Conservation (phyloP, 23 tunicate species). For the Styela clava region DNA sequence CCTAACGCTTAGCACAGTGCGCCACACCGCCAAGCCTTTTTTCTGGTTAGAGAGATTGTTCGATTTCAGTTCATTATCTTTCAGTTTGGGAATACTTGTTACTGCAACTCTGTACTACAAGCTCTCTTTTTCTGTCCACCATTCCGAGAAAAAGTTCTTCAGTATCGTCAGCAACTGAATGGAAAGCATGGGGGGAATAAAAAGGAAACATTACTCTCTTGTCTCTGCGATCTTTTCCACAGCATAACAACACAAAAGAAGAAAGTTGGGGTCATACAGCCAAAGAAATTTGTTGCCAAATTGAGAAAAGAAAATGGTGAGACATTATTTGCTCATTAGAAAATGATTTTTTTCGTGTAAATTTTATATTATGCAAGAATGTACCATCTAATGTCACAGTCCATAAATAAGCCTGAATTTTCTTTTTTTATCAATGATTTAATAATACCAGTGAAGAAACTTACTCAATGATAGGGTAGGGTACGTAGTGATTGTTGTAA, state of each 20-base stretch:
- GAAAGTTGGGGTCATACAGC: constrained; percentile 79
- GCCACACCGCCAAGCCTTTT: too few relatives aligned
- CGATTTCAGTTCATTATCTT: too few relatives aligned
- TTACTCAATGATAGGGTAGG: too few relatives aligned
- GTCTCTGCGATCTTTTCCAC: constrained; percentile 88
- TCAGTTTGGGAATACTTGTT: constrained; percentile 98
- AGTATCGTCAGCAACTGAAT: constrained; percentile 68
- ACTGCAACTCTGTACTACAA: constrained; percentile 97
- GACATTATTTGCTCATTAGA: too few relatives aligned
- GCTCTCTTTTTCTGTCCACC: constrained; percentile 94
- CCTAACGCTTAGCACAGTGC: too few relatives aligned
- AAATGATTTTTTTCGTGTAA: background rate
- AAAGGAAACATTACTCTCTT: constrained; percentile 74
- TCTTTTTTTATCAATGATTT: too few relatives aligned
- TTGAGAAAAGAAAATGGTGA: constrained; percentile 92
- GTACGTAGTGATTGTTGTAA: too few relatives aligned
- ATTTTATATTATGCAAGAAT: too few relatives aligned
- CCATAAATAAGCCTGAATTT: too few relatives aligned
- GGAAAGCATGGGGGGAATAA: constrained; percentile 64
- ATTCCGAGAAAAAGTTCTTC: constrained; percentile 92
- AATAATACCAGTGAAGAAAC: too few relatives aligned
- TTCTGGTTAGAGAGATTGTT: too few relatives aligned
- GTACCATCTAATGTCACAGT: too few relatives aligned
- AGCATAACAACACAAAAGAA: constrained; percentile 65
- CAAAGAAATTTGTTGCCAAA: constrained; percentile 90